Conservation (phyloP, 2,888 invertebrate genomes). For the Hypomecis punctinalis region DNA sequence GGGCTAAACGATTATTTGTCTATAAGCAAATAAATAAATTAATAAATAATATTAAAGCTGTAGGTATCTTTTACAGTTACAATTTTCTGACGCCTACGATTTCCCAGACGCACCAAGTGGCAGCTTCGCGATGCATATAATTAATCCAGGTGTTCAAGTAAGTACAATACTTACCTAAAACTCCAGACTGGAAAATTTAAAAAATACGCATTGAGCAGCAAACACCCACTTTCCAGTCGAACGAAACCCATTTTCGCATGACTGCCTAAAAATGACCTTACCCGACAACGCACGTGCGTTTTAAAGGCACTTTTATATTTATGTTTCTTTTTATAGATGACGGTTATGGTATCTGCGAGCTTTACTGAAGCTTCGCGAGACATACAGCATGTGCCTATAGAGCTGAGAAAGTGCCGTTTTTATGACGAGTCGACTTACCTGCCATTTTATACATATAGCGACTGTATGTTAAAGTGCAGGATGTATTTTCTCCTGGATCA, state of each 20-base stretch:
- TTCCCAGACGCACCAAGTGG: conserved; percentile 86
- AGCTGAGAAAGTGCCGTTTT: conserved; percentile 84
- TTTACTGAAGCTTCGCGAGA: conserved; percentile 77
- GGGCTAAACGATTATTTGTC: no score
- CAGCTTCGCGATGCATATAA: conserved; percentile 77
- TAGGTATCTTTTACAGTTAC: conserved; percentile 81
- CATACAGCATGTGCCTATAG: conserved; percentile 72
- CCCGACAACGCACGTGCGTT: neutral
- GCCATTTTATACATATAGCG: conserved; percentile 83
- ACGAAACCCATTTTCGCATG: conserved; percentile 20
- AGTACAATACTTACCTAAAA: conserved; percentile 27
- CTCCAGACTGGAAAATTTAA: no score
- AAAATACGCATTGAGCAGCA: conserved; percentile 17
- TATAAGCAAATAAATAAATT: no score
- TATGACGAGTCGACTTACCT: conserved; percentile 79
- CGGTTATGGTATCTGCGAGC: conserved; percentile 71
- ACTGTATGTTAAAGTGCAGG: conserved; percentile 85
- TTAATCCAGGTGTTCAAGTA: conserved; percentile 73
- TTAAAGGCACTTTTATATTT: neutral
- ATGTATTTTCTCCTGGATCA: conserved; percentile 77
- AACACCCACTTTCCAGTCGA: conserved; percentile 28
- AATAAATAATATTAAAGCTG: no score
- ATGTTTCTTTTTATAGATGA: conserved; percentile 60
- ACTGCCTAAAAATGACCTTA: neutral
- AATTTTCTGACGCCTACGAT: conserved; percentile 84